These are phyloP conservation scores for Erpornis zantholeuca DNA, from an alignment of 2,113 vertebrate genomes.

Conservation along the genomic window DNA sequence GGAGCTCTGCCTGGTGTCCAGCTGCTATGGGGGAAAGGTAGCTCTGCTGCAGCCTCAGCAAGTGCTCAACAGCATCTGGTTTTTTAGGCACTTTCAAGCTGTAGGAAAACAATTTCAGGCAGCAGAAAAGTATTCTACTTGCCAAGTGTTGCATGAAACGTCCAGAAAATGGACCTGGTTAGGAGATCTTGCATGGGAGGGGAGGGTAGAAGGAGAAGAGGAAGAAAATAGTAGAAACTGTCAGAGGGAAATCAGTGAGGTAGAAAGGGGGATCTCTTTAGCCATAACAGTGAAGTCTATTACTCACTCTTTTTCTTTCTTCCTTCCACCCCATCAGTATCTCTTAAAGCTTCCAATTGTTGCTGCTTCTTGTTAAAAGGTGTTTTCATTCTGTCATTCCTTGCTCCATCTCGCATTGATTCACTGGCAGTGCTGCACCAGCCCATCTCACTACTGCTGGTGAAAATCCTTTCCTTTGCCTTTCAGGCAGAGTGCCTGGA, in stretches of 20 bases:
- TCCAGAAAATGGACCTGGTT: not conserved
- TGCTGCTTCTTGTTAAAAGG: not conserved
- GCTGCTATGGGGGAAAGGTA: not conserved
- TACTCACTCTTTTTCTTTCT: not conserved
- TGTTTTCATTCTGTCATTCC: not conserved
- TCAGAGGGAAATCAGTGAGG: not conserved
- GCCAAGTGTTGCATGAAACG: not conserved
- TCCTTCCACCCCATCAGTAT: fast-evolving
- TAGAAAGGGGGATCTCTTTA: not conserved
- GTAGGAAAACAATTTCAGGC: not conserved
- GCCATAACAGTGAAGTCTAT: not conserved
- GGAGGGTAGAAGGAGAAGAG: not conserved
- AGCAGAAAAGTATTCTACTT: not conserved
- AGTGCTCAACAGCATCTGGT: not conserved
- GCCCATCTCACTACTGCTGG: not conserved
- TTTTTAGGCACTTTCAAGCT: not conserved
- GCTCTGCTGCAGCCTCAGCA: not conserved
- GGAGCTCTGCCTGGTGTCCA: not conserved
- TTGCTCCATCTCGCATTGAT: not conserved
- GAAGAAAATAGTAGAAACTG: not conserved
- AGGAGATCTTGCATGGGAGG: not conserved
- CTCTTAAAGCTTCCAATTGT: not conserved
- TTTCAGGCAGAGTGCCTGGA: not conserved
- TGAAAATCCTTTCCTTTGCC: not conserved
- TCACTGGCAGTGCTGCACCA: not conserved